Evolutionary conservation across 2,797 vertebrate genomes (phyloP).

Genomic region (Sebastes melanostomus): DNA sequence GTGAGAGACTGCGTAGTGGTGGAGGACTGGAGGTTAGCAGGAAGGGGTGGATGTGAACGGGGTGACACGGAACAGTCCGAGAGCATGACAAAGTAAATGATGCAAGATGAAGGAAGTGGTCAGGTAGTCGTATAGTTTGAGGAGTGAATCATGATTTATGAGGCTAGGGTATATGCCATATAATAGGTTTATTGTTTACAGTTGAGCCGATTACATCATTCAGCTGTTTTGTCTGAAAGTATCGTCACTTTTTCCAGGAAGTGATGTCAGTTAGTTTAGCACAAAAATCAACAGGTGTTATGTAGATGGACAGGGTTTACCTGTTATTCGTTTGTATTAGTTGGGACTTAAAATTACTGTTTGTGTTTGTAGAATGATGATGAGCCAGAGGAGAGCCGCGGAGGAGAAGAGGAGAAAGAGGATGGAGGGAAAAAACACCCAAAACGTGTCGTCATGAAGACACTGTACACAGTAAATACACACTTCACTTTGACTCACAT

Average conservation of each 20-base stretch:
- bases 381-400: conserved; percentile 10
- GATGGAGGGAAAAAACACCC: neutral
- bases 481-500: conserved; percentile 3
- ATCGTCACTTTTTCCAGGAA: conserved; percentile 26
- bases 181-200: conserved; percentile 11
- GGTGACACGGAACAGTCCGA: conserved; percentile 6
- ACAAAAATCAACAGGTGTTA: neutral
- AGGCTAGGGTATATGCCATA: neutral
- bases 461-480: neutral
- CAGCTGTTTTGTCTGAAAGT: neutral
- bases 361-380: conserved; percentile 37
- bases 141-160: neutral
- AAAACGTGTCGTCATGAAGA: neutral
- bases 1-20: conserved; percentile 55
- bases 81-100: conserved; percentile 3
- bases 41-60: conserved; percentile 24
- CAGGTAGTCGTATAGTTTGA: neutral
- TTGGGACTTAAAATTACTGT: neutral
- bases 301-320: neutral
- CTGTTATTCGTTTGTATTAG: neutral
- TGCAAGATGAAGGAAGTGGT: neutral
- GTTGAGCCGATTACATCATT: accelerated
- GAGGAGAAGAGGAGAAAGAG: neutral
- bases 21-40: conserved; percentile 12
- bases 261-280: neutral